phyloP scores from a whole-genome alignment of 1,140 invertebrate genomes.

The Rhopalosiphum padi region DNA sequence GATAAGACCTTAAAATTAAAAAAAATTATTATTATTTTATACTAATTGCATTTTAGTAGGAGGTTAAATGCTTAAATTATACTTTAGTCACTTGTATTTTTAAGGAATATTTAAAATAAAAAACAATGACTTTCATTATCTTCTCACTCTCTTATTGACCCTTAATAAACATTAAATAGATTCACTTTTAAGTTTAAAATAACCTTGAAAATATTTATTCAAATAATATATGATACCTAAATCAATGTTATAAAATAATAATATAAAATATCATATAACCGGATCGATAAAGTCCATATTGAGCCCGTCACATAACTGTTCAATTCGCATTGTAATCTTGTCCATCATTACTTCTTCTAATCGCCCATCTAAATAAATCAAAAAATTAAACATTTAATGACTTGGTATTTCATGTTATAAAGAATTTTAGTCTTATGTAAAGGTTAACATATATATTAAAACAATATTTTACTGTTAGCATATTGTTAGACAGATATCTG shows the following conservation, averaged over 20 bases:
- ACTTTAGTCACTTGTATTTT: neutral
- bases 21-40: no score
- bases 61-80: neutral
- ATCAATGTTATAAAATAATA: neutral
- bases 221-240: neutral
- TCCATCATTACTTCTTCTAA: constrained; percentile 94
- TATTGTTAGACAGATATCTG: neutral
- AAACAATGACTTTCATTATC: neutral
- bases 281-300: constrained; percentile 97
- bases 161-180: no score
- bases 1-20: no score
- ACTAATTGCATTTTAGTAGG: neutral
- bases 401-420: neutral
- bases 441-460: no score
- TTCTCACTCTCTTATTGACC: no score
- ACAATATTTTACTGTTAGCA: neutral
- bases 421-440: no score
- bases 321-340: constrained; percentile 95
- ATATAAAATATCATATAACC: constrained; percentile 68
- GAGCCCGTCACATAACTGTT: constrained; percentile 94
- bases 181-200: neutral
- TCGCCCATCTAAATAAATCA: constrained; percentile 74
- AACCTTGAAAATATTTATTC: neutral
- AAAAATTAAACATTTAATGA: neutral
- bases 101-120: neutral